These are phyloP conservation scores for Lepas anatifera DNA, from an alignment of 2,888 invertebrate genomes.

Conservation along the genomic window DNA sequence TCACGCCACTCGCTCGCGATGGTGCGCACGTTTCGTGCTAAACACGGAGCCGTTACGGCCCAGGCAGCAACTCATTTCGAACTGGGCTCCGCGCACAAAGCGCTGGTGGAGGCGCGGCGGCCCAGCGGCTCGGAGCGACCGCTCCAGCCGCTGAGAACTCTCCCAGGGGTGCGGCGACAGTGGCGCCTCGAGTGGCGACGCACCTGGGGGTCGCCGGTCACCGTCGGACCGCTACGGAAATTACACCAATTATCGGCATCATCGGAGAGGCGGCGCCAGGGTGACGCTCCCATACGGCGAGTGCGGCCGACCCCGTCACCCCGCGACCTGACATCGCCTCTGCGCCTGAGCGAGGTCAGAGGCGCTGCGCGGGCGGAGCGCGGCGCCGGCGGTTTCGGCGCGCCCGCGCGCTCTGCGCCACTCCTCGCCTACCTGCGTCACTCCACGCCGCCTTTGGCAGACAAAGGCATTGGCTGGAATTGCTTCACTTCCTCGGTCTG, in stretches of 20 bases:
- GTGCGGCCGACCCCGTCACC: neutral
- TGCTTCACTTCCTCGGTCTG: no score
- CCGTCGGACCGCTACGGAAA: neutral
- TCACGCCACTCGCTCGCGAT: neutral
- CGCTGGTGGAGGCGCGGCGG: no score
- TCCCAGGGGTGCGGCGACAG: neutral
- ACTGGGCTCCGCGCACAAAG: no score
- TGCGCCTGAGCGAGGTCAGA: neutral
- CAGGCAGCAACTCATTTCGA: no score
- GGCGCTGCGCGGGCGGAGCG: neutral
- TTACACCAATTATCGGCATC: neutral
- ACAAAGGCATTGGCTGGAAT: no score
- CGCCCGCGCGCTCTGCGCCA: neutral
- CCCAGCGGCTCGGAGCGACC: neutral
- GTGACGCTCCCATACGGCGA: neutral
- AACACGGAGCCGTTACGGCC: no score
- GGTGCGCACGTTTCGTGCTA: no score
- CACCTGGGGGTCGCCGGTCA: neutral
- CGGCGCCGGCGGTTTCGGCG: neutral
- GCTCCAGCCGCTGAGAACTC: neutral
- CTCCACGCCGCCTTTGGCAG: no score
- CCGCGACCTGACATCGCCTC: neutral
- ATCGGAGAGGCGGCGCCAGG: neutral
- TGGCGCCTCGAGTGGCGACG: neutral
- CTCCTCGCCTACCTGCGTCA: no score